These are phyloP conservation scores for Acinonyx jubatus DNA, from an alignment of 2,113 vertebrate genomes.

Conservation along the genomic window DNA sequence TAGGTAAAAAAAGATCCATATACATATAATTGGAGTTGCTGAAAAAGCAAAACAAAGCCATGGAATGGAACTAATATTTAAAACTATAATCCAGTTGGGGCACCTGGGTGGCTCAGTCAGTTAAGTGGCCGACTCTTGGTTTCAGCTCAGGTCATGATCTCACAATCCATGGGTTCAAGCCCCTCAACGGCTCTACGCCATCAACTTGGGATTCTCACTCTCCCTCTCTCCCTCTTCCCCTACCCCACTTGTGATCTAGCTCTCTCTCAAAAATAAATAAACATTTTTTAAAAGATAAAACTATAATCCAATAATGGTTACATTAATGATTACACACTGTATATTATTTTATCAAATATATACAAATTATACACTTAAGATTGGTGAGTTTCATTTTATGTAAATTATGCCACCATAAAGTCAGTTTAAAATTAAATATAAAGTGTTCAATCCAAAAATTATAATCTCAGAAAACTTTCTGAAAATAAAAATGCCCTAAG, in stretches of 20 bases:
- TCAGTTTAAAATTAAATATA: background rate
- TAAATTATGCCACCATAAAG: background rate
- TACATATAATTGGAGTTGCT: background rate
- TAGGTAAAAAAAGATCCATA: background rate
- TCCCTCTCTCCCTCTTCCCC: no score
- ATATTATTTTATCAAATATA: background rate
- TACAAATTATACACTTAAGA: background rate
- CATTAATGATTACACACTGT: background rate
- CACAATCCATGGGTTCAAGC: no score
- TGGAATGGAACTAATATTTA: background rate
- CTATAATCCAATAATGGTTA: background rate
- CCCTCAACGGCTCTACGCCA: no score
- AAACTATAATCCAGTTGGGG: background rate
- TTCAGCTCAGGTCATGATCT: no score
- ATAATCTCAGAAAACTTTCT: background rate
- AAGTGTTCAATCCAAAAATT: background rate
- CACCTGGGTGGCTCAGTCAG: background rate
- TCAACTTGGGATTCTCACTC: no score
- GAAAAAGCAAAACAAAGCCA: background rate
- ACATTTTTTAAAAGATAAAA: background rate
- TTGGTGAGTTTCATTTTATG: background rate
- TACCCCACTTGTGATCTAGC: no score
- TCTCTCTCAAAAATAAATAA: no score
- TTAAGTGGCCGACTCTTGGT: no score
- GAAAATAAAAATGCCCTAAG: background rate